Percentiles rank a stretch among this genome's conserved stretches.
Evolutionary conservation across 2,797 vertebrate genomes (phyloP).

Genomic region (Pygocentrus nattereri): DNA sequence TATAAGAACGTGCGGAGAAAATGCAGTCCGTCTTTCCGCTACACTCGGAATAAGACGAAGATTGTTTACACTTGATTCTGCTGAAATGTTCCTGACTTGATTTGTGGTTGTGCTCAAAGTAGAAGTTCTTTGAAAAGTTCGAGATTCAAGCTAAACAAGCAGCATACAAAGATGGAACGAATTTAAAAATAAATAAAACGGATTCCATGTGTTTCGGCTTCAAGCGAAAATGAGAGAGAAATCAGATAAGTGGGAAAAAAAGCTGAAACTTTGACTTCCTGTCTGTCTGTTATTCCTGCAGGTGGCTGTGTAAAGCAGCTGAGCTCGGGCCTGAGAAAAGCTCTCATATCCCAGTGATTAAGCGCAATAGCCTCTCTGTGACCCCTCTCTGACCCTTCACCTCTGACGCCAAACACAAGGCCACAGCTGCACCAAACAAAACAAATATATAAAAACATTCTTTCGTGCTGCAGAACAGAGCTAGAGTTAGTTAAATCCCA

Average conservation of each 20-base stretch:
- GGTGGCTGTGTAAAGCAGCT: slow-evolving; percentile 15
- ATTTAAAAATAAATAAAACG: background rate
- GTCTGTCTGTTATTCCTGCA: slow-evolving; percentile 3
- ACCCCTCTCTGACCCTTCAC: slow-evolving; percentile 74
- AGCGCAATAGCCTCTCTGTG: slow-evolving; percentile 63
- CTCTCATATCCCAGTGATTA: slow-evolving; percentile 79
- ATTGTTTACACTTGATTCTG: background rate
- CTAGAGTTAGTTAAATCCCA: slow-evolving; percentile 62
- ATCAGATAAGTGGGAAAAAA: background rate
- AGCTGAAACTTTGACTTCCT: slow-evolving; percentile 5
- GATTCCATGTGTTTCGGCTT: background rate
- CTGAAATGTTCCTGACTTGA: too few species aligned
- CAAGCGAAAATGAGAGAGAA: background rate
- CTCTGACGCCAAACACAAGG: slow-evolving; percentile 73
- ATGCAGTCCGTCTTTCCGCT: background rate
- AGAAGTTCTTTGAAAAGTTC: background rate
- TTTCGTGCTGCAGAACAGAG: slow-evolving; percentile 42
- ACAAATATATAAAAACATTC: slow-evolving; percentile 70
- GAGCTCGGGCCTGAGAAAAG: slow-evolving; percentile 62
- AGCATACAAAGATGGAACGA: background rate
- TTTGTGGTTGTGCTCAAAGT: background rate
- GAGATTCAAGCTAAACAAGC: background rate
- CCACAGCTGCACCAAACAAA: slow-evolving; percentile 75
- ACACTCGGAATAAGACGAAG: too few species aligned
- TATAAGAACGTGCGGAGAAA: too few species aligned